A percentile compares a stretch with the other conserved stretches of the same genome.
Conservation (phyloP, 1,140 invertebrate genomes). For the Aphelinus atriplicis region DNA sequence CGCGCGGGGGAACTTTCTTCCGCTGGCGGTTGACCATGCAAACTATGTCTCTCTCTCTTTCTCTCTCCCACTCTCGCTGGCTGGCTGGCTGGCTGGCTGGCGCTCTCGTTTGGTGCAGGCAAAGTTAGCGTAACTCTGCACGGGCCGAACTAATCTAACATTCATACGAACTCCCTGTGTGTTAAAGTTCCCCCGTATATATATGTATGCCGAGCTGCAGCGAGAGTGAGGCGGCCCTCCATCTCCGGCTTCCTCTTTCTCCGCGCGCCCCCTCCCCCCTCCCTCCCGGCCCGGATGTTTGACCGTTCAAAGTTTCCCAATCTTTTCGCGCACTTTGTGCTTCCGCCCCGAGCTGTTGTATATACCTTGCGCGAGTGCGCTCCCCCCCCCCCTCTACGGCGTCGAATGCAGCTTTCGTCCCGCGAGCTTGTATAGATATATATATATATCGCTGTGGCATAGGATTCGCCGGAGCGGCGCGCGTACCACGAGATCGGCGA, state of each 20-base stretch:
- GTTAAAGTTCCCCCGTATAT: slow-evolving; percentile 33
- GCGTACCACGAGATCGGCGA: too few relatives aligned
- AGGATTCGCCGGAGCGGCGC: too few relatives aligned
- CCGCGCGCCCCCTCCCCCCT: slow-evolving; percentile 25
- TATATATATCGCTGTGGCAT: too few relatives aligned
- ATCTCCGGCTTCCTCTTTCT: slow-evolving; percentile 36
- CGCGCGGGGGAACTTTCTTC: slow-evolving; percentile 53
- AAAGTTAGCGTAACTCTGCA: slow-evolving; percentile 57
- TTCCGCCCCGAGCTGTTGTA: slow-evolving; percentile 17
- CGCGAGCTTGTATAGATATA: too few relatives aligned
- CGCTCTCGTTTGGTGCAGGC: slow-evolving; percentile 48
- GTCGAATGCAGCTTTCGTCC: too few relatives aligned
- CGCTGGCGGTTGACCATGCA: slow-evolving; percentile 49
- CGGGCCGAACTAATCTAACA: slow-evolving; percentile 60
- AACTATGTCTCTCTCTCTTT: slow-evolving; percentile 39
- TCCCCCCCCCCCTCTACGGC: not conserved
- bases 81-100: slow-evolving; percentile 37
- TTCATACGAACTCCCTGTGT: slow-evolving; percentile 50
- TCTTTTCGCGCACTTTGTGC: slow-evolving; percentile 41
- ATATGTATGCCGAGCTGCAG: slow-evolving; percentile 2
- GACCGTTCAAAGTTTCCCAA: slow-evolving; percentile 33
- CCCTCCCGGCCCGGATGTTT: slow-evolving; percentile 30
- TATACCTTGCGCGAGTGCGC: slow-evolving; percentile 28
- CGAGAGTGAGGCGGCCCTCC: not conserved
- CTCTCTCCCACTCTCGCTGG: slow-evolving; percentile 28